phyloP scores from a whole-genome alignment of 1,140 invertebrate species.

The Phenacoccus solenopsis region DNA sequence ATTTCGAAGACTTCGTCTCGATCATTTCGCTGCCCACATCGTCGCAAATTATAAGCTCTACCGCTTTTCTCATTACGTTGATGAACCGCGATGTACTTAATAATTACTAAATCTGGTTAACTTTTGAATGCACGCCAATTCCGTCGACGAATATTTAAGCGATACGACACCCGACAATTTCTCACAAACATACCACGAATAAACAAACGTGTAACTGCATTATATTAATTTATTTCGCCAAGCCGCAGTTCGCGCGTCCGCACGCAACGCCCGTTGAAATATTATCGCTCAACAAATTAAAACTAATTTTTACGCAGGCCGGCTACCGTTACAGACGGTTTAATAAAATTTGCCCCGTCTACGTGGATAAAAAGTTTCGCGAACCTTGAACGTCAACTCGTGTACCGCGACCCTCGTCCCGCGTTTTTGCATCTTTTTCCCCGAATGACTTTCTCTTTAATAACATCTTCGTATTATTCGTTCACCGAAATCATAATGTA shows the following conservation, averaged over 20 bases:
- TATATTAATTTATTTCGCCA: constrained; percentile 4
- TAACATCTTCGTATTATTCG: too few species aligned
- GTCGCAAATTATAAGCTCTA: not conserved
- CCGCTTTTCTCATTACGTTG: not conserved
- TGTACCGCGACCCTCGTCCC: too few species aligned
- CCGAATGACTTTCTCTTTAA: too few species aligned
- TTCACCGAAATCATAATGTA: too few species aligned
- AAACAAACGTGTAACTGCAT: not conserved
- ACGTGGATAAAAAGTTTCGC: too few species aligned
- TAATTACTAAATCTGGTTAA: constrained; percentile 3
- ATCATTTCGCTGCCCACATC: too few species aligned
- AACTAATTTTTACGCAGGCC: not conserved
- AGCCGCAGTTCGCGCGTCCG: not conserved
- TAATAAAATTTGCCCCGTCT: too few species aligned
- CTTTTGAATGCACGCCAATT: not conserved
- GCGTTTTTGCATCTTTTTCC: too few species aligned
- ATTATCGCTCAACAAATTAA: not conserved
- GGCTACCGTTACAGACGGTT: not conserved
- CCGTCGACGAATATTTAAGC: not conserved
- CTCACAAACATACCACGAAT: not conserved
- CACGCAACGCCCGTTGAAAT: not conserved
- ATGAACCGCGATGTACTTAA: not conserved
- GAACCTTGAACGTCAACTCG: too few species aligned
- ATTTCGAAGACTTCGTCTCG: too few species aligned
- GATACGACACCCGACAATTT: not conserved